Evolutionary conservation across 1,140 invertebrate species (phyloP).

Genomic region (Thaumatotibia leucotreta): DNA sequence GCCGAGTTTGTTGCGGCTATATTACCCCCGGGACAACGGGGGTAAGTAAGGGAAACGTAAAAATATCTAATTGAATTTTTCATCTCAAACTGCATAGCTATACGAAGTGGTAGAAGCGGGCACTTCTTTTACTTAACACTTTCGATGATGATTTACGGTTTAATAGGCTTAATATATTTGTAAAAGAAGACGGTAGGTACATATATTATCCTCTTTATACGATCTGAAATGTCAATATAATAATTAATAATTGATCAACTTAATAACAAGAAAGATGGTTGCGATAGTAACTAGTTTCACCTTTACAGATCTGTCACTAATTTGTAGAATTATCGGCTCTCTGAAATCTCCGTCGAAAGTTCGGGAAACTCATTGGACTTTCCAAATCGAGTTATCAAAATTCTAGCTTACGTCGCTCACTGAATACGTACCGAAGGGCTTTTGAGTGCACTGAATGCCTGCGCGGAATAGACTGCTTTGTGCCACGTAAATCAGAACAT

Average conservation of each 20-base stretch:
- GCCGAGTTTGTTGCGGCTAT: constrained; percentile 17
- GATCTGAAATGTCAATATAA: too few relatives aligned
- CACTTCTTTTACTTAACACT: too few relatives aligned
- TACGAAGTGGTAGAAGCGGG: neutral
- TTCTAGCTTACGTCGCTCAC: neutral
- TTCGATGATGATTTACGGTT: too few relatives aligned
- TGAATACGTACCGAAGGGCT: neutral
- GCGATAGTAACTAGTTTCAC: too few relatives aligned
- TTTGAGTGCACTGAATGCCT: neutral
- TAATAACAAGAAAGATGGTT: too few relatives aligned
- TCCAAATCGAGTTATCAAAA: neutral
- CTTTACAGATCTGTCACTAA: too few relatives aligned
- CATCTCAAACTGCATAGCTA: constrained; percentile 22
- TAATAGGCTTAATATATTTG: too few relatives aligned
- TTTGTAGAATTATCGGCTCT: too few relatives aligned
- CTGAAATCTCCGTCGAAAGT: too few relatives aligned
- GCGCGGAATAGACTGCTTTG: neutral
- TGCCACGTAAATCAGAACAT: neutral
- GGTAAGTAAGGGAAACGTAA: constrained; percentile 35
- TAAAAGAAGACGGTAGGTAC: too few relatives aligned
- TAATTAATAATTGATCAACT: too few relatives aligned
- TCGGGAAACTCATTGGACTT: neutral
- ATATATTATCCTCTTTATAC: too few relatives aligned
- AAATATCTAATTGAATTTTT: constrained; percentile 49
- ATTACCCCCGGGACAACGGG: constrained; percentile 29